These are phyloP conservation scores for Astreopora myriophthalma DNA, from an alignment of 64 coral and sea anemone genomes.

Conservation along the genomic window DNA sequence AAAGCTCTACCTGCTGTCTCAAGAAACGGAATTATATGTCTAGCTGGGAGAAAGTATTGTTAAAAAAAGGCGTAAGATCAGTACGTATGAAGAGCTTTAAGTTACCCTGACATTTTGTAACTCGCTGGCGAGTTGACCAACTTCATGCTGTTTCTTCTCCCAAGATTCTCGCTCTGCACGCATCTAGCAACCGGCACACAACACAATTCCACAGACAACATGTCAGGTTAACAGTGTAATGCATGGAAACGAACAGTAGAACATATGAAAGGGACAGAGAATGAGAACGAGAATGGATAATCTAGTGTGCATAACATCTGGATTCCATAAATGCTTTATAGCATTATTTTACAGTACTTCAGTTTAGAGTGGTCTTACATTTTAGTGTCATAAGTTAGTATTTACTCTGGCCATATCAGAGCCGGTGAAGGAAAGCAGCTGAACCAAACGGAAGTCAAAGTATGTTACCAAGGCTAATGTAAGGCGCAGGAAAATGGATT, in stretches of 20 bases:
- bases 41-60: not conserved
- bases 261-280: not conserved
- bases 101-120: conserved; percentile 93
- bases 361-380: no score
- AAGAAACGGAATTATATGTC: not conserved
- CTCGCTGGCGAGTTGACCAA: conserved; percentile 91
- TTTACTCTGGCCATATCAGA: no score
- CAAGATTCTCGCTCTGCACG: conserved; percentile 89
- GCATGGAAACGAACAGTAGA: not conserved
- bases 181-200: conserved; percentile 74
- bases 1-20: not conserved
- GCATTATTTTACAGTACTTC: no score
- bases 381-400: no score
- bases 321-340: no score
- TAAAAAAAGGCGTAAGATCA: not conserved
- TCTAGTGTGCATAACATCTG: no score
- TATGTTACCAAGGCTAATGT: no score
- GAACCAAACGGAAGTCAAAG: no score
- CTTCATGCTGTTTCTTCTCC: conserved; percentile 93
- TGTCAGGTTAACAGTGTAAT: not conserved
- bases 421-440: no score
- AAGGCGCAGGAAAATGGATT: no score
- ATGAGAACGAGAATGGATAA: not conserved
- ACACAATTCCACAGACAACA: not conserved
- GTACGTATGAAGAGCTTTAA: conserved; percentile 19